phyloP scores from a whole-genome alignment of 2,113 vertebrate genomes.

The Osmerus mordax region DNA sequence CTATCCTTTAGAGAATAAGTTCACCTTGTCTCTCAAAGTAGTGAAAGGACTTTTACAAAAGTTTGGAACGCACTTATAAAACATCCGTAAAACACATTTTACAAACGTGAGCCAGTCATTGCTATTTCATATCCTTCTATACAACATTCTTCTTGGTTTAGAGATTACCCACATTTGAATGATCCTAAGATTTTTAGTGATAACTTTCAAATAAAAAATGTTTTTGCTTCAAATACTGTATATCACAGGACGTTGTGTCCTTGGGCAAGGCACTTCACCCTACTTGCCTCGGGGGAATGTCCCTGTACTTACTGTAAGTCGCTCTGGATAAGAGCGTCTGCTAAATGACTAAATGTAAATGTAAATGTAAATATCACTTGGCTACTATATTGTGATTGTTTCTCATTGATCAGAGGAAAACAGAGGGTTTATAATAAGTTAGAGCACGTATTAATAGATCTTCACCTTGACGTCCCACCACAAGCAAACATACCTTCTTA shows the following conservation, averaged over 20 bases:
- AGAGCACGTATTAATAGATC: no score
- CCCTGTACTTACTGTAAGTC: no score
- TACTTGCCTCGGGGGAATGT: no score
- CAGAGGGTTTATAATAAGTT: no score
- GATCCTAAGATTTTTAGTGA: not conserved
- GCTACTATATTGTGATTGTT: not conserved
- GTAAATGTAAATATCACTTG: no score
- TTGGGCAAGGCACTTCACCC: no score
- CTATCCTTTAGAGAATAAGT: not conserved
- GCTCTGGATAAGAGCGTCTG: no score
- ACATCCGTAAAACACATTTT: not conserved
- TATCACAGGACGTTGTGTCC: no score
- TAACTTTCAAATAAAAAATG: not conserved
- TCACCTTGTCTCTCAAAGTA: not conserved
- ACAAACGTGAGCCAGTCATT: not conserved
- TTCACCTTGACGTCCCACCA: no score
- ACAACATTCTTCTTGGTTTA: not conserved
- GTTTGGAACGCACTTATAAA: not conserved
- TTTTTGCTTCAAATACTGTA: not conserved
- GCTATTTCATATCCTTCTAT: not conserved
- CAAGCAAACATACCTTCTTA: no score
- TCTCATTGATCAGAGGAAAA: not conserved
- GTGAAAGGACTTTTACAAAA: not conserved
- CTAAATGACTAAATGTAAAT: no score
- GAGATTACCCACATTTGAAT: not conserved